Conservation (phyloP, 2,888 invertebrate genomes). For the Drosophila putrida region DNA sequence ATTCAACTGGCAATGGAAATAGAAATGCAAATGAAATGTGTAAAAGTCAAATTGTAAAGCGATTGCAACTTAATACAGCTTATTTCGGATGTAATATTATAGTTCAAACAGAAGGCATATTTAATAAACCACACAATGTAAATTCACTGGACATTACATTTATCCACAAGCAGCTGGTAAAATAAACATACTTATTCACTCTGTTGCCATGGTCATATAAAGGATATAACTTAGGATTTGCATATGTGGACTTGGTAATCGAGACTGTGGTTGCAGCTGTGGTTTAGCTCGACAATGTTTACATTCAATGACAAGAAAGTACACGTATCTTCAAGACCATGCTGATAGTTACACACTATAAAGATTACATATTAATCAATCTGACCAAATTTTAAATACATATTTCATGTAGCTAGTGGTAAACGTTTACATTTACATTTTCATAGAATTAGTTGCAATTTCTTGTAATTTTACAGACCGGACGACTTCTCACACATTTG, state of each 20-base stretch:
- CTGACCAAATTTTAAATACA: background rate
- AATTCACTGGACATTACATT: background rate
- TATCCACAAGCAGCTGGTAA: background rate
- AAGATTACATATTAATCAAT: background rate
- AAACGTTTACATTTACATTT: background rate
- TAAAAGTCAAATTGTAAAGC: background rate
- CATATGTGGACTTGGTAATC: constrained; percentile 1
- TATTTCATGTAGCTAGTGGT: background rate
- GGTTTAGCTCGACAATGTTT: constrained; percentile 7
- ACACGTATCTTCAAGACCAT: too few species aligned
- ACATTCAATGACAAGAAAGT: constrained; percentile 7
- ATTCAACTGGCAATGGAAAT: constrained; percentile 6
- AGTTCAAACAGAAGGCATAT: background rate
- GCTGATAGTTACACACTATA: background rate
- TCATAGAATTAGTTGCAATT: background rate
- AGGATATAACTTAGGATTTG: constrained; percentile 13
- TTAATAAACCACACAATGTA: background rate
- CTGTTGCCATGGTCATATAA: background rate
- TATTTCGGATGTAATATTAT: background rate
- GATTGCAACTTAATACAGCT: background rate
- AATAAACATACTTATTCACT: background rate
- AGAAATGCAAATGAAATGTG: background rate
- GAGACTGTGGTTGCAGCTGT: constrained; percentile 9
- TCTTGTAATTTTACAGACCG: background rate
- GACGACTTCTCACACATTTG: background rate